Evolutionary conservation across 1,140 invertebrate genomes (phyloP).

Genomic region (Lasioglossum albipes): DNA sequence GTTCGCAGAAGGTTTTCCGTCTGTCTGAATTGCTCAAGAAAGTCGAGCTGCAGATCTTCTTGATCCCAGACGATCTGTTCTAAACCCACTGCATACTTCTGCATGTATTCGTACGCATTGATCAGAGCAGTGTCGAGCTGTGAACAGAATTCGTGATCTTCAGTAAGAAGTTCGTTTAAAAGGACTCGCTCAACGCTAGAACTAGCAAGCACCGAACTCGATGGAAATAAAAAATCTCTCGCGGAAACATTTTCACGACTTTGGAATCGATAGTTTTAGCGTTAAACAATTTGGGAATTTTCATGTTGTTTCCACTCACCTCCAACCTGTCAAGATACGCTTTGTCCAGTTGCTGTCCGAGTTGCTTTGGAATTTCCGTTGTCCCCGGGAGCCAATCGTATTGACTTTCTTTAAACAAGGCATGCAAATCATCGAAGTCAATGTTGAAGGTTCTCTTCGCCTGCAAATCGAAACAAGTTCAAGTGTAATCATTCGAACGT

Average conservation of each 20-base stretch:
- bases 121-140: constrained; percentile 81
- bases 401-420: constrained; percentile 77
- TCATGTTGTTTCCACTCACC: constrained; percentile 66
- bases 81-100: constrained; percentile 84
- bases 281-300: neutral
- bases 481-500: neutral
- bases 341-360: constrained; percentile 75
- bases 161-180: neutral
- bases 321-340: constrained; percentile 77
- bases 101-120: constrained; percentile 83
- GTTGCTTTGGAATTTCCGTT: constrained; percentile 79
- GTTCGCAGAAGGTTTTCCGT: constrained; percentile 82
- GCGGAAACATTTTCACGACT: no score
- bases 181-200: no score
- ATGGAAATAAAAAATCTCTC: no score
- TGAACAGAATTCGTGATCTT: constrained; percentile 61
- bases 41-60: constrained; percentile 77
- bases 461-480: constrained; percentile 75
- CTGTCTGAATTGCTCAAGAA: constrained; percentile 81
- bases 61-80: constrained; percentile 86
- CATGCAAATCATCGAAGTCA: constrained; percentile 75
- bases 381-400: constrained; percentile 81
- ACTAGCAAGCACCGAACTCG: no score
- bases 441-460: constrained; percentile 80
- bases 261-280: neutral